These are phyloP conservation scores for Rhagoletis zephyria DNA, from an alignment of 1,140 invertebrate genomes.

Conservation along the genomic window DNA sequence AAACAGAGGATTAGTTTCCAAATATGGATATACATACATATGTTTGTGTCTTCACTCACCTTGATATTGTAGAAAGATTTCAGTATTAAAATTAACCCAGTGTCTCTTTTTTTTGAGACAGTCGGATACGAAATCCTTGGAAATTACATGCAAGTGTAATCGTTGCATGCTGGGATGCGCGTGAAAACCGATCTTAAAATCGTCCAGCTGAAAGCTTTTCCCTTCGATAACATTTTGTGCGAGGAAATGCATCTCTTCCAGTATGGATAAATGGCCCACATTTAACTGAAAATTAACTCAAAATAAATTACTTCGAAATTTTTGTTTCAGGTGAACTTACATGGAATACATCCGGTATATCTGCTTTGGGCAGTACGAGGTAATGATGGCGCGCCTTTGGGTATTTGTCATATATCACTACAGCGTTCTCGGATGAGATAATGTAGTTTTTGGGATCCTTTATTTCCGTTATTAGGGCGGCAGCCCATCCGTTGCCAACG, in stretches of 20 bases:
- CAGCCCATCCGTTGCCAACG: conserved; percentile 73
- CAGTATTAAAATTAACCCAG: conserved; percentile 92
- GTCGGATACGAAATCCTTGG: conserved; percentile 87
- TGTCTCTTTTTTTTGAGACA: conserved; percentile 89
- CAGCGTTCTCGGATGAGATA: conserved; percentile 79
- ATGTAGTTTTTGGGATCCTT: conserved; percentile 80
- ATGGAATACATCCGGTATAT: conserved; percentile 80
- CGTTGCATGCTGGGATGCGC: conserved; percentile 88
- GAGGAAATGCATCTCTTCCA: conserved; percentile 83
- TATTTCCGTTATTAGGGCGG: conserved; percentile 80
- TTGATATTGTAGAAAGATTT: conserved; percentile 83
- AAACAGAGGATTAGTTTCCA: conserved; percentile 67
- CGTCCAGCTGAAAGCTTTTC: conserved; percentile 71
- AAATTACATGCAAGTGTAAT: conserved; percentile 91
- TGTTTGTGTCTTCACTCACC: conserved; percentile 74
- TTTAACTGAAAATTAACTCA: conserved; percentile 73
- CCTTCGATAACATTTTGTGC: conserved; percentile 76
- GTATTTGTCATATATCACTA: conserved; percentile 85
- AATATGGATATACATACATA: not conserved
- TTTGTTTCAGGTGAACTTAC: conserved; percentile 57
- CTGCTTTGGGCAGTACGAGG: conserved; percentile 82
- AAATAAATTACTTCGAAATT: not conserved
- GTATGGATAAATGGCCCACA: conserved; percentile 78
- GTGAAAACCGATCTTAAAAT: conserved; percentile 85
- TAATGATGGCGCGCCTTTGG: conserved; percentile 86